A percentile compares a stretch with the other conserved stretches of the same genome.
Evolutionary conservation across 2,113 vertebrate genomes (phyloP).

Genomic region (Mugil cephalus): DNA sequence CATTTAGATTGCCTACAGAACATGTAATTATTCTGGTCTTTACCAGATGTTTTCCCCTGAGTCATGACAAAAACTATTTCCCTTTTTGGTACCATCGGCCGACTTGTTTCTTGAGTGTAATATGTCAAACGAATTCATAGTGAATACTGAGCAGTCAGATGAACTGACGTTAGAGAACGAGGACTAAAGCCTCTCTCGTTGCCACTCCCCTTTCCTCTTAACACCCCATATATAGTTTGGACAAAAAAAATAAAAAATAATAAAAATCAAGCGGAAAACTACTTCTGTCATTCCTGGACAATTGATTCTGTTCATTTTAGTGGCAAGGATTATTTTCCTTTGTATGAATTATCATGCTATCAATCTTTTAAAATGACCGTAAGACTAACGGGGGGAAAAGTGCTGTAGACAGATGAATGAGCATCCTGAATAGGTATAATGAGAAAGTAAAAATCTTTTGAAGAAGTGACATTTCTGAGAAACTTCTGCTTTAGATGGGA

Average conservation of each 20-base stretch:
- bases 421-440: neutral
- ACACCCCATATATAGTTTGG: neutral
- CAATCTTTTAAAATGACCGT: neutral
- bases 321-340: neutral
- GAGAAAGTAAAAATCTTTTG: neutral
- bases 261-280: neutral
- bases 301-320: neutral
- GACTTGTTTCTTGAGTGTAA: slow-evolving; percentile 30
- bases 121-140: slow-evolving; percentile 39
- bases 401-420: slow-evolving; percentile 1
- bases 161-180: slow-evolving; percentile 35
- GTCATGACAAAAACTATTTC: neutral
- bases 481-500: neutral
- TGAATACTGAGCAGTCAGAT: slow-evolving; percentile 33
- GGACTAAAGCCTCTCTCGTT: slow-evolving; percentile 31
- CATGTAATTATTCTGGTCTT: slow-evolving; percentile 6
- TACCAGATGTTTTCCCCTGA: slow-evolving; percentile 14
- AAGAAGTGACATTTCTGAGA: neutral
- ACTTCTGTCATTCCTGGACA: neutral
- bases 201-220: neutral
- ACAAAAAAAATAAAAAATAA: neutral
- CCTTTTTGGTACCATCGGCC: neutral
- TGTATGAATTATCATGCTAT: neutral
- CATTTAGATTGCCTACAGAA: slow-evolving; percentile 14
- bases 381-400: neutral